Evolutionary conservation across 2,797 vertebrate genomes (phyloP).

Genomic region (Onychomys leucogaster): DNA sequence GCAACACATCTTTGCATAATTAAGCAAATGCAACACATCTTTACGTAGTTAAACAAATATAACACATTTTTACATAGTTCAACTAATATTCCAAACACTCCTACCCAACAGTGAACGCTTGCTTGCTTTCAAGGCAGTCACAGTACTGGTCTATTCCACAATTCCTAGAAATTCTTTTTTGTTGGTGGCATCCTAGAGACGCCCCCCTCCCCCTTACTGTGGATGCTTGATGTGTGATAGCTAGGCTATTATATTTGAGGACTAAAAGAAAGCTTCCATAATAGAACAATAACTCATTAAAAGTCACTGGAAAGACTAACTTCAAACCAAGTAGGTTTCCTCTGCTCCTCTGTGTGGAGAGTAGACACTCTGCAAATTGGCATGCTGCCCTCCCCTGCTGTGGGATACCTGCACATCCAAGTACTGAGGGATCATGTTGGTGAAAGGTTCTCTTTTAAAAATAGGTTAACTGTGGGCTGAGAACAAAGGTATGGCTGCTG

Average conservation of each 20-base stretch:
- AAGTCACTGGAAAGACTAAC: background rate
- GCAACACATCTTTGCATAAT: background rate
- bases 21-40: too few relatives aligned
- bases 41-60: too few relatives aligned
- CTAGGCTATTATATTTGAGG: background rate
- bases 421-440: constrained; percentile 62
- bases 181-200: background rate
- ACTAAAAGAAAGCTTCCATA: constrained; percentile 1
- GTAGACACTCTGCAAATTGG: constrained; percentile 42
- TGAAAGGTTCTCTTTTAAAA: constrained; percentile 78
- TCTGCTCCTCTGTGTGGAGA: background rate
- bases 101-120: background rate
- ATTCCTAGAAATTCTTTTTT: background rate
- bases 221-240: background rate
- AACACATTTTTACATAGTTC: background rate
- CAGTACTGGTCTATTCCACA: background rate
- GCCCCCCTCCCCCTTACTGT: background rate
- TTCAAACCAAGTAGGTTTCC: constrained; percentile 25
- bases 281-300: background rate
- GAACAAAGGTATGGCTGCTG: constrained; percentile 32
- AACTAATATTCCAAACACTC: background rate
- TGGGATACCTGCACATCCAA: constrained; percentile 63
- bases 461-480: constrained; percentile 81
- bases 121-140: background rate
- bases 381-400: constrained; percentile 43